A percentile compares a stretch with the other conserved stretches of the same genome.
These are phyloP conservation scores for Pipistrellus pygmaeus DNA, from an alignment of 2,797 vertebrate genomes.

Conservation along the genomic window DNA sequence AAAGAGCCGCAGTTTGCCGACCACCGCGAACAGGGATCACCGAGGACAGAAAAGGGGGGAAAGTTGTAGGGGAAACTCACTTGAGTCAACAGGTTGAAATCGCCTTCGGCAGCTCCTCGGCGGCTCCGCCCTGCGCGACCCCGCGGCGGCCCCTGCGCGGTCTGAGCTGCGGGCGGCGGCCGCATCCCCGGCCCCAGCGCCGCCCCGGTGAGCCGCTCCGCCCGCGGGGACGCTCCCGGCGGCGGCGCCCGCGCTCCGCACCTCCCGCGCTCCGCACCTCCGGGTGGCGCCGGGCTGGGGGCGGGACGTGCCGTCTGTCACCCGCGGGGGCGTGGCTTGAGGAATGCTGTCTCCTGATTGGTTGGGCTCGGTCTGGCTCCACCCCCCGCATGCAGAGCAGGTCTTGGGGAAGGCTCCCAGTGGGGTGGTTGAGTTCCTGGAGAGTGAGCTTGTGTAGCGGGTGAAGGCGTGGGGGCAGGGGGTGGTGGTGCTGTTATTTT, in stretches of 20 bases:
- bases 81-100: background rate
- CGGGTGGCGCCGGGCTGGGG: conserved; percentile 62
- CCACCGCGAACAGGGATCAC: background rate
- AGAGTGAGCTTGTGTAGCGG: no score
- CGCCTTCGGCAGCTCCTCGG: background rate
- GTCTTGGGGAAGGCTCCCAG: background rate
- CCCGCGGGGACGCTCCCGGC: background rate
- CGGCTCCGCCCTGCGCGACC: background rate
- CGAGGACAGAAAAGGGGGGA: background rate
- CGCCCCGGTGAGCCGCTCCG: background rate
- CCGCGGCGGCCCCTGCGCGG: no score
- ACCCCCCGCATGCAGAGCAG: background rate
- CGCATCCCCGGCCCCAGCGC: background rate
- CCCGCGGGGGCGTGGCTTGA: background rate
- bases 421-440: background rate
- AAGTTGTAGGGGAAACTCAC: background rate
- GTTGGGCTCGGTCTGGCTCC: background rate
- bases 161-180: background rate
- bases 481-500: background rate
- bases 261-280: conserved; percentile 53
- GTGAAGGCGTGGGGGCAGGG: background rate
- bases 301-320: background rate
- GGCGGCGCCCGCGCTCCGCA: background rate
- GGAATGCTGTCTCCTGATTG: conserved; percentile 53
- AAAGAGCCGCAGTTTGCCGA: no score